Percentiles rank a stretch among this genome's conserved stretches.
phyloP scores from a whole-genome alignment of 1,140 invertebrate species.

The Sinonovacula constricta region DNA sequence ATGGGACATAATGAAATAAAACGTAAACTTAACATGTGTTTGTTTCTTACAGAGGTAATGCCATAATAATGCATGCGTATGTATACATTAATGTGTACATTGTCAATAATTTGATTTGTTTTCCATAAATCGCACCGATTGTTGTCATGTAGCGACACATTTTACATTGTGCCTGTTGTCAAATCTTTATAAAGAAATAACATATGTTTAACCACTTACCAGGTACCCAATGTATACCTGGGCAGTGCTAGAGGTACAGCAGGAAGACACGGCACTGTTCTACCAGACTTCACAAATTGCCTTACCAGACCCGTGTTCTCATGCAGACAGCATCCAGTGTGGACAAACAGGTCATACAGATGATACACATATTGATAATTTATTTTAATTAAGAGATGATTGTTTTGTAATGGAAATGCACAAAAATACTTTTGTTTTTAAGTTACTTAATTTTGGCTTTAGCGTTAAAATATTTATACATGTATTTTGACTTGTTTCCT shows the following conservation, averaged over 20 bases:
- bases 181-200: background rate
- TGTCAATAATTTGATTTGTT: background rate
- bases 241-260: constrained; percentile 52
- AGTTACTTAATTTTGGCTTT: background rate
- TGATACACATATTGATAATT: background rate
- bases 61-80: too few species aligned
- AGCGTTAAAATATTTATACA: too few species aligned
- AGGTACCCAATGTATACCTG: constrained; percentile 57
- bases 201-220: too few species aligned
- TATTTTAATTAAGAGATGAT: background rate
- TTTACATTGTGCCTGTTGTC: background rate
- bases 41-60: too few species aligned
- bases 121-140: background rate
- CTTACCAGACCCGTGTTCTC: constrained; percentile 55
- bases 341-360: constrained; percentile 57
- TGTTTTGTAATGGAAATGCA: background rate
- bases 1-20: too few species aligned
- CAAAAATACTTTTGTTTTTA: background rate
- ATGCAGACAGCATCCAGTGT: constrained; percentile 49
- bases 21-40: too few species aligned
- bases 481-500: too few species aligned
- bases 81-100: background rate
- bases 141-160: background rate
- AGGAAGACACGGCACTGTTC: constrained; percentile 43
- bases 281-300: constrained; percentile 28